Evolutionary conservation across 2,113 vertebrate species (phyloP), one percentile per base, ranked within the genome.

Genomic region (Silurus glanis): DNA sequence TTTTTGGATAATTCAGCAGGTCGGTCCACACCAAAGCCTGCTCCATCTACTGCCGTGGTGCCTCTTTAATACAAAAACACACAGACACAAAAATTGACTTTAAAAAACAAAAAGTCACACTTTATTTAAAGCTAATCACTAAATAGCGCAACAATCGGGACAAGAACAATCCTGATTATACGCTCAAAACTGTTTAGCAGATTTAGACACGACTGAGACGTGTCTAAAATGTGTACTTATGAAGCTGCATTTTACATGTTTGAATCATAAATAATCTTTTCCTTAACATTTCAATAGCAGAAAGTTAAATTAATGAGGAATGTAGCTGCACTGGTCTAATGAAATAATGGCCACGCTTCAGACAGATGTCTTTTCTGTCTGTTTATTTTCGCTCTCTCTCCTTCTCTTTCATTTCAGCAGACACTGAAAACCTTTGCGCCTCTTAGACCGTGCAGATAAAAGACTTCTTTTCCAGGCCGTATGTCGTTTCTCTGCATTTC

Each of bases 11-110:
- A 95, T 85, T 97, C 96, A 0, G 97, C 97, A 0, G 98, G 98
- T 9, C 98, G 96, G 13, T 99, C 98, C 0, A 99, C 95, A 58
- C 98, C 98, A 0, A 99, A 97, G 0, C 98, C 98, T 0, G 97
- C 98, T 0, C 98, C 98, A 0, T 99, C 97, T 74, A 96, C 90
- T 0, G 98, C 93, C 0, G 97, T 97, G 0, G 91, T 93, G 21
- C 98, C 98, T 91, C 98, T 99, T 79, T 3, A 64, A 28, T 49
- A 87, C n/a, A 89, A 9, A 5, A 17, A 21, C n/a, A 37, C 4
- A 72, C 12, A 56, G 0, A 53, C 56, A 64, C 49, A 66, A 45
- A 85, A 58, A 67, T 12, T 21, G 0, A n/a, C 37, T 2, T 37
- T 37, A 37, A 37, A 37, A 37, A 37, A 37, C 37, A 37, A 37